Evolutionary conservation across 23 tunicate genomes (phyloP).

Genomic region (Ascidia mentula): DNA sequence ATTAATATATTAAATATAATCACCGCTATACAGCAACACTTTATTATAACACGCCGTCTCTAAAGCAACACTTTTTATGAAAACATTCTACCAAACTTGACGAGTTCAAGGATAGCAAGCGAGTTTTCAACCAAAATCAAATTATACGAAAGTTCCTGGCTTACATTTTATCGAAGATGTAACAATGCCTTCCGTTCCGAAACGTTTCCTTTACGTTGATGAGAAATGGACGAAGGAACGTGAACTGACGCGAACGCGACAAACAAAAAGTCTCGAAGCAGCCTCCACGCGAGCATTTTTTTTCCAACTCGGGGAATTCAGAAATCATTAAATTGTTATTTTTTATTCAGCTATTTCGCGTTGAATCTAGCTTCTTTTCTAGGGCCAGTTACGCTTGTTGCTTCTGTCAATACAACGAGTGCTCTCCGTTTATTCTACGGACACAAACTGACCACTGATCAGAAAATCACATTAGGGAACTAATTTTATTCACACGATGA

Average conservation of each 20-base stretch:
- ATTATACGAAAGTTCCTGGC: too few species aligned
- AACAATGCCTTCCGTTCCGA: background rate
- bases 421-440: background rate
- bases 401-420: too few species aligned
- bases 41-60: too few species aligned
- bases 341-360: background rate
- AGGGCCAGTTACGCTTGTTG: too few species aligned
- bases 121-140: too few species aligned
- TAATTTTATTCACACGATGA: background rate
- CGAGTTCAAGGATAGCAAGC: too few species aligned
- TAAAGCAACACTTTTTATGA: too few species aligned
- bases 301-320: background rate
- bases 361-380: too few species aligned
- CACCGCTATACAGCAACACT: too few species aligned
- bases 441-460: background rate
- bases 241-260: background rate
- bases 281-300: background rate
- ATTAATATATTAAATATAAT: too few species aligned
- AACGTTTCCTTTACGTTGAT: background rate
- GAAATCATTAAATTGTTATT: background rate
- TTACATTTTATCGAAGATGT: constrained; percentile 4
- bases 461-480: background rate
- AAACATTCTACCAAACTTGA: too few species aligned
- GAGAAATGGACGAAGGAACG: background rate
- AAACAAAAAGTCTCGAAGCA: constrained; percentile 1